Evolutionary conservation across 2,797 vertebrate species (phyloP), one percentile per base, ranked within the genome.

Genomic region (Malurus leucopterus): DNA sequence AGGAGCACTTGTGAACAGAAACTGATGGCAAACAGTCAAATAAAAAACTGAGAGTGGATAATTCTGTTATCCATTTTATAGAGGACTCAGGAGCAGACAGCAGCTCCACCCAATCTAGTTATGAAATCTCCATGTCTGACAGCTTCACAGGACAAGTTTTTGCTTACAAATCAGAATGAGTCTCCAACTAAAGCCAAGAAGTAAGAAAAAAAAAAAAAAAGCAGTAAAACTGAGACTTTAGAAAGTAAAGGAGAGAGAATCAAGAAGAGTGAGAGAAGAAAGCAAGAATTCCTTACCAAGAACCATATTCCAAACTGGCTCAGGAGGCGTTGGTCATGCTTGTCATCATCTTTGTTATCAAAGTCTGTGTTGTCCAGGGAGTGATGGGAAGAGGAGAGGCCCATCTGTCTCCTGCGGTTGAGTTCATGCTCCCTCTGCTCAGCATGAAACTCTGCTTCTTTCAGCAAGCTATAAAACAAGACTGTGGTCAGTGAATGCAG

Each of bases 271-370:
- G 24, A 85, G 40, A 55, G 24, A 84, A 29, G 67, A 68, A 0
- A 73, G 36, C 22, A 61, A 54, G 40, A 63, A 84, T 40, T 90
- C 96, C 98, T 95, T 97, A 99, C 99, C 98, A 99, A 97, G 95
- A 99, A 99, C 99, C 99, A 99, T 95, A 99, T 99, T 94, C 99
- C 99, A 88, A 99, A 99, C 91, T 99, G 99, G 91, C 99, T 99
- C 94, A 99, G 97, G 38, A 99, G 98, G 18, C 99, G 98, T 94
- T 99, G 99, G 96, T 99, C 99, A 2, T 99, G 99, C 94, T 99
- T 99, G 93, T 99, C 99, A 30, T 99, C 99, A 80, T 99, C 99
- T 95, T 99, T 99, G 97, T 99, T 99, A 93, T 99, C 99, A 89
- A 99, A 99, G 93, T 99, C 99, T 3, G 98, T 98, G 93, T 99